Base-by-base conservation (phyloP, 2,113 vertebrate species). In the Apeltes quadracus region DNA sequence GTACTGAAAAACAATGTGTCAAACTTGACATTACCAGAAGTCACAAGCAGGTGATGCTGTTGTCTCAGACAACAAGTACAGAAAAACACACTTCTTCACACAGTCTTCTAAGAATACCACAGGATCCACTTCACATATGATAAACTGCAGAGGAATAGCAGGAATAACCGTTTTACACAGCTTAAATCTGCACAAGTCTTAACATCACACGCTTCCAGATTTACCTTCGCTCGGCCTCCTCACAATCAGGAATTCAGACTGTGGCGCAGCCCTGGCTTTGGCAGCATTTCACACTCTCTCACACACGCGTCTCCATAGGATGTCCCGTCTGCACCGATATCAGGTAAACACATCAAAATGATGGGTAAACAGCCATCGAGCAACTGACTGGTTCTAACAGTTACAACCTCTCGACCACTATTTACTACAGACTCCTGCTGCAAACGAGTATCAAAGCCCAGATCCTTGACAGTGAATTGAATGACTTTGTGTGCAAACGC, bases 41-140 rank as follows among this genome's bases (percentile, higher is more conserved):
- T 36, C 23, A 79, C 84, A 69, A 83, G 72, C 54, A 86, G 85
- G 66, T 44, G 86, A 70, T 22, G 50, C 69, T 89, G 69, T 72
- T 84, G 78, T 41, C 65, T 57, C 27, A 82, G 18, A 29, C 12
- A 86, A 79, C 18, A 58, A 57, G 2, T 16, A 43, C 12, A 11
- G 34, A 44, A 22, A 38, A 20, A 43, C 25, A 4, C 43, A 2
- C n/a, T n/a, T n/a, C n/a, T n/a, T n/a, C 61, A 41, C 25, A 4
- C 41, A 1, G 51, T 65, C 5, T 9, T 56, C 53, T 43, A 62
- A 20, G 41, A 69, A 5, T 16, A 27, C 20, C 53, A 59, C 48
- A 36, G 61, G 61, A 61, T 76, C 61, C 22, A 9, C 13, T 78
- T 53, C 39, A 55, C 39, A 58, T 69, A 22, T 12, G 18, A 56